Evolutionary conservation across 53 echinoderm and acorn worm species (phyloP).

Genomic region (Mesocentrotus franciscanus): DNA sequence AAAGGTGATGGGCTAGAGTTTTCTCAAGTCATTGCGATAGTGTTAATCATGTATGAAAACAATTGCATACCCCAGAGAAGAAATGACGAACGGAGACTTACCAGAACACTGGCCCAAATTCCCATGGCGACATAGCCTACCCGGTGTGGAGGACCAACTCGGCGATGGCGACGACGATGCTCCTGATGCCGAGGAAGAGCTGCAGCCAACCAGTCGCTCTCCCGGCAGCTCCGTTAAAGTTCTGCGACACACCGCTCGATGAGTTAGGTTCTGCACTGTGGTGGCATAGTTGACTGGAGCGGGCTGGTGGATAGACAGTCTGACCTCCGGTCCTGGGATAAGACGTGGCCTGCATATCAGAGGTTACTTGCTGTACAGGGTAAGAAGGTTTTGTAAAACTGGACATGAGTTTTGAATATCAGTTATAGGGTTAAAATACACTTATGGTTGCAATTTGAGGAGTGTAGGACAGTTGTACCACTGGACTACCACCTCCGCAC

Average conservation of each 20-base stretch:
- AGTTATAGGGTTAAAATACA: too few species aligned
- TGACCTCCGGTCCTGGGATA: slow-evolving; percentile 14
- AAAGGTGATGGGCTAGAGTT: too few species aligned
- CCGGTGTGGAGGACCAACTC: neutral
- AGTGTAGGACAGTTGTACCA: too few species aligned
- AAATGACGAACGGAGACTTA: neutral
- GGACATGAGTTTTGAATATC: too few species aligned
- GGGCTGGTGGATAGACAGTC: slow-evolving; percentile 54
- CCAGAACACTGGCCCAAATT: slow-evolving; percentile 44
- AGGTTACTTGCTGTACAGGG: neutral
- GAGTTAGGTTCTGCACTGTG: slow-evolving; percentile 2
- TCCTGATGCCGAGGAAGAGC: slow-evolving; percentile 13
- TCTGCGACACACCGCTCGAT: neutral
- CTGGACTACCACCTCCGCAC: too few species aligned
- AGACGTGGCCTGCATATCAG: slow-evolving; percentile 23
- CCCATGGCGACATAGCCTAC: neutral
- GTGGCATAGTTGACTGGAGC: slow-evolving; percentile 17
- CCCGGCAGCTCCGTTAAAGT: slow-evolving; percentile 33
- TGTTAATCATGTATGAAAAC: too few species aligned
- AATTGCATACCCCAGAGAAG: neutral
- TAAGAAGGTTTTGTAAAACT: neutral
- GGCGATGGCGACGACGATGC: slow-evolving; percentile 36
- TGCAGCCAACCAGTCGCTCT: slow-evolving; percentile 12
- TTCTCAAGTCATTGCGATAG: too few species aligned
- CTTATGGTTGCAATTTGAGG: too few species aligned